A percentile compares a stretch with the other conserved stretches of the same genome.
Conservation (phyloP, 2,888 invertebrate genomes). For the Cryptophagus acutangulus region DNA sequence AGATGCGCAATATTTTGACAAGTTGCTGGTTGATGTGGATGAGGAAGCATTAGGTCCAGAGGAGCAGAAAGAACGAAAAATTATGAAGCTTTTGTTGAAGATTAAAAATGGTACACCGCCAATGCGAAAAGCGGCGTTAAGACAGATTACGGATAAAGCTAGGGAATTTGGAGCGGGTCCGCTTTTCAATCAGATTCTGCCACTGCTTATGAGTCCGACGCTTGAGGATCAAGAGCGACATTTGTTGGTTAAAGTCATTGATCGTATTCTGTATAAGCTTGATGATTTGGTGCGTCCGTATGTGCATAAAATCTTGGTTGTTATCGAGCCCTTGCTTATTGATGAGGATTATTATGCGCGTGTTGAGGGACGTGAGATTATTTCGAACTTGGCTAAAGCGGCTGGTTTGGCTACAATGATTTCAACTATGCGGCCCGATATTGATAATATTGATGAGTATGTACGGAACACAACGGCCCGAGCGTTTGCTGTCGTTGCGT, state of each 20-base stretch:
- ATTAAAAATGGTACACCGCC: slow-evolving; percentile 99
- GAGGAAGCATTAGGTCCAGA: slow-evolving; percentile 93
- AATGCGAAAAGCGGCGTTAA: slow-evolving; percentile 95
- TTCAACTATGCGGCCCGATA: slow-evolving; percentile 99
- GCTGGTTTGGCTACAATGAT: slow-evolving; percentile 99
- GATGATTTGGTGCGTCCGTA: slow-evolving; percentile 98
- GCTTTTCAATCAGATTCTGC: slow-evolving; percentile 97
- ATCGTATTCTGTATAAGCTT: slow-evolving; percentile 95
- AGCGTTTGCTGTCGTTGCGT: slow-evolving; percentile 99
- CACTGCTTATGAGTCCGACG: slow-evolving; percentile 98
- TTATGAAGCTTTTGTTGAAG: slow-evolving; percentile 96
- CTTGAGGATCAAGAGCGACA: slow-evolving; percentile 99
- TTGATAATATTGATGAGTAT: slow-evolving; percentile 99
- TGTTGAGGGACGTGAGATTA: slow-evolving; percentile 98
- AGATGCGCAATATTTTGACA: slow-evolving; percentile 99
- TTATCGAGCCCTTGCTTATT: slow-evolving; percentile 96
- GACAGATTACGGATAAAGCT: slow-evolving; percentile 98
- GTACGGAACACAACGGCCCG: slow-evolving; percentile 98
- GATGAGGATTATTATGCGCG: slow-evolving; percentile 99
- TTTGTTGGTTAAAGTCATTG: slow-evolving; percentile 97
- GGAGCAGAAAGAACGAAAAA: slow-evolving; percentile 97
- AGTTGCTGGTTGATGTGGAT: slow-evolving; percentile 94
- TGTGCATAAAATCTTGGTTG: slow-evolving; percentile 98
- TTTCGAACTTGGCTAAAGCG: slow-evolving; percentile 97
- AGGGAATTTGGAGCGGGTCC: slow-evolving; percentile 98